These are phyloP conservation scores for Chrysemys picta DNA, from an alignment of 2,113 vertebrate genomes.

Conservation along the genomic window DNA sequence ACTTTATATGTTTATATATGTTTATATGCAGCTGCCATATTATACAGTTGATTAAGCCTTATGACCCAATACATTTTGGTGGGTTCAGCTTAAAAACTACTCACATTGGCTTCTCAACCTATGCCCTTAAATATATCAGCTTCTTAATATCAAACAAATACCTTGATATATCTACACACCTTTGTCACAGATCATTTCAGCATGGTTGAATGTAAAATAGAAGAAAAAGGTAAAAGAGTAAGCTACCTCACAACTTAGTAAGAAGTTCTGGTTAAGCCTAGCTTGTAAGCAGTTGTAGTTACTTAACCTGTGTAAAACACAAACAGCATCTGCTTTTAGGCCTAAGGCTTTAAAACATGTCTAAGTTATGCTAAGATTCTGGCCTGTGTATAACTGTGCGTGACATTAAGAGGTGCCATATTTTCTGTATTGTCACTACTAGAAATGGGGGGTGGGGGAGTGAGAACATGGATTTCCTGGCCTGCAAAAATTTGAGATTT, in stretches of 20 bases:
- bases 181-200: neutral
- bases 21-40: neutral
- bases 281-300: neutral
- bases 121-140: neutral
- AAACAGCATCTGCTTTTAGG: neutral
- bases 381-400: neutral
- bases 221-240: neutral
- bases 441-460: no score
- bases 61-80: neutral
- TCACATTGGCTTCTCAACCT: neutral
- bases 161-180: neutral
- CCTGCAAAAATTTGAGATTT: no score
- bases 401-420: no score
- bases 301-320: neutral
- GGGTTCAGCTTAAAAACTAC: neutral
- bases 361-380: neutral
- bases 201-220: neutral
- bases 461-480: no score
- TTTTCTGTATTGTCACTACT: no score
- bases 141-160: neutral
- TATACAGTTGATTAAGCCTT: neutral
- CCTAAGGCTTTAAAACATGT: neutral
- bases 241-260: neutral
- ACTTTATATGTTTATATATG: conserved; percentile 19
- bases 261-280: no score